phyloP scores from a whole-genome alignment of 2,113 vertebrate genomes.

The Tenrec ecaudatus region DNA sequence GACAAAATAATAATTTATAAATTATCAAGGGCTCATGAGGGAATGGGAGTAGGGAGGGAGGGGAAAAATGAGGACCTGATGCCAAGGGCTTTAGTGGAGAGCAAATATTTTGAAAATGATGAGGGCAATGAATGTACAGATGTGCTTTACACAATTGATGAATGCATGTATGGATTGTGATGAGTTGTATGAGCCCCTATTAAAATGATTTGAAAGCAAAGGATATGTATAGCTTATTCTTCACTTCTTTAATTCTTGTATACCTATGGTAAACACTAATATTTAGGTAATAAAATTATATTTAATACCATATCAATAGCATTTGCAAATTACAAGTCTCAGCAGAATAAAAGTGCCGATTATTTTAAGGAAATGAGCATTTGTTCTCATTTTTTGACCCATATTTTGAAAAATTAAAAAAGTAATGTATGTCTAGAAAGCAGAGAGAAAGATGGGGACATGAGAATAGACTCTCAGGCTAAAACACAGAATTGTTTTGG shows the following conservation, averaged over 20 bases:
- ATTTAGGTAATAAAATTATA: slow-evolving; percentile 67
- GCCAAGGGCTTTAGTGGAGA: too few species aligned
- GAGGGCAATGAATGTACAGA: too few species aligned
- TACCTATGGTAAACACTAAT: slow-evolving; percentile 70
- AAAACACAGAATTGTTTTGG: slow-evolving; percentile 73
- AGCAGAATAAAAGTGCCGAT: slow-evolving; percentile 73
- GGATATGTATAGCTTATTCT: slow-evolving; percentile 33
- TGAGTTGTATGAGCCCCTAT: too few species aligned
- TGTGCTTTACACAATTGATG: too few species aligned
- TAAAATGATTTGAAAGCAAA: too few species aligned
- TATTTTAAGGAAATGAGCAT: slow-evolving; percentile 75
- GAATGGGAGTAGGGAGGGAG: too few species aligned
- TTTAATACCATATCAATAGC: slow-evolving; percentile 68
- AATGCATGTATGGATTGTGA: too few species aligned
- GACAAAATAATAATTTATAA: too few species aligned
- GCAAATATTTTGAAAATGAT: too few species aligned
- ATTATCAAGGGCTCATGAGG: too few species aligned
- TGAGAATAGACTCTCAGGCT: slow-evolving; percentile 68
- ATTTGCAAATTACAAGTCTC: slow-evolving; percentile 72
- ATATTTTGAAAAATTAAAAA: slow-evolving; percentile 80
- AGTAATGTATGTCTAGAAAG: slow-evolving; percentile 70
- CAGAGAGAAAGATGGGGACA: slow-evolving; percentile 69
- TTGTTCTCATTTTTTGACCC: slow-evolving; percentile 81
- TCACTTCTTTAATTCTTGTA: slow-evolving; percentile 27
- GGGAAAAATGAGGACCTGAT: too few species aligned